Base-by-base conservation (phyloP, 2,797 vertebrate genomes). In the Enteromius argenteus region DNA sequence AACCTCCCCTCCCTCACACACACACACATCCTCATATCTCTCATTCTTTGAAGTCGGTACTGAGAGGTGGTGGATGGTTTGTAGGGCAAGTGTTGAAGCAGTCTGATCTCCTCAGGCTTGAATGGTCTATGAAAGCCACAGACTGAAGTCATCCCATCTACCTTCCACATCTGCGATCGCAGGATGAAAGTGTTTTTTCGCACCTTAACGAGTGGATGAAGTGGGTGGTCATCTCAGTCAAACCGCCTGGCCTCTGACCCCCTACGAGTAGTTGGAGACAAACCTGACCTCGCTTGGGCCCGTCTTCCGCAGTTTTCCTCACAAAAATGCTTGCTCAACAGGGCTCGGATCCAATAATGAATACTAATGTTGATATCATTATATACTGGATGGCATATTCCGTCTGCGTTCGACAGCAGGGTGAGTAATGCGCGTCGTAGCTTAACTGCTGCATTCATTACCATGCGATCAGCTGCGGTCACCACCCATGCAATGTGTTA, bases 71-170 rank as follows among this genome's bases (percentile, higher is more conserved):
- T 78, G 51, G 81, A 49, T 69, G 80, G 81, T 81, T 86, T 89
- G 71, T 30, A 85, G 86, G 78, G 75, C 83, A 89, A 83, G 84
- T 79, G 87, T 67, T 66, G 56, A 79, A 80, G 51, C n/a, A 44
- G 79, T 79, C 84, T 84, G 84, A 84, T 81, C 85, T 69, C 85
- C 76, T 72, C 60, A 21, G 87, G 69, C 81, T 68, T 60, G 72
- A 85, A 71, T 62, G 51, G 66, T 35, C 39, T 4, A 46, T 71
- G 39, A 84, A 60, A 58, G 73, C 49, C 73, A 58, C 6, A 0
- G 35, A 90, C 91, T 87, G 86, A 79, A 86, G 88, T 85, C 91
- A 2, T 60, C 58, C 82, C 85, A 81, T 79, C 79, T 81, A 62
- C 74, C 81, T 84, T 82, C 35, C 3, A 27, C 13, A 5, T 69